Evolutionary conservation across 2,113 vertebrate genomes (phyloP).

Genomic region (Nothobranchius kuhntae): DNA sequence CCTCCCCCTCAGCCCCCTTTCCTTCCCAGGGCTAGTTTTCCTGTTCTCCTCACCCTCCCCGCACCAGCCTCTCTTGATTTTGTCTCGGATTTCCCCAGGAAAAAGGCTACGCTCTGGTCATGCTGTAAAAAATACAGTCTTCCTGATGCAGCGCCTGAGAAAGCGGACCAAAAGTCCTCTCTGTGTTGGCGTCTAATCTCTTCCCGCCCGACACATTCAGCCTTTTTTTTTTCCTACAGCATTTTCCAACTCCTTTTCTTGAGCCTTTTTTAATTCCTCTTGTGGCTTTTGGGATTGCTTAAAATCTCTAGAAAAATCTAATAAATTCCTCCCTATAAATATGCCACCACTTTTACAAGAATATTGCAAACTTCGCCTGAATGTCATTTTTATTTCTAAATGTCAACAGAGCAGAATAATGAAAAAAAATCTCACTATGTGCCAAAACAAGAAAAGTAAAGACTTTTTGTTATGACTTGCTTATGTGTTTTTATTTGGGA

Average conservation of each 20-base stretch:
- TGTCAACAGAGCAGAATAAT: not conserved
- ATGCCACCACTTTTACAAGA: too few relatives aligned
- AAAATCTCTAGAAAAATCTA: not conserved
- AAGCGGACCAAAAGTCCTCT: slow-evolving; percentile 64
- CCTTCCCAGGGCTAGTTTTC: slow-evolving; percentile 71
- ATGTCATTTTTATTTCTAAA: not conserved
- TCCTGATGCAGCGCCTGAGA: slow-evolving; percentile 79
- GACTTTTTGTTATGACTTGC: not conserved
- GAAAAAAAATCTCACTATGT: not conserved
- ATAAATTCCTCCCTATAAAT: too few relatives aligned
- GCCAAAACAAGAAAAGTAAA: not conserved
- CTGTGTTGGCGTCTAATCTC: slow-evolving; percentile 25
- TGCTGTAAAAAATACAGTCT: slow-evolving; percentile 80
- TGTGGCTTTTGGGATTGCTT: not conserved
- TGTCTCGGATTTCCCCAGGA: slow-evolving; percentile 84
- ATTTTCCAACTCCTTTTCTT: not conserved
- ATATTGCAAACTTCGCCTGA: not conserved
- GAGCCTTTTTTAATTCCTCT: not conserved
- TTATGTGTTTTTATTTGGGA: not conserved
- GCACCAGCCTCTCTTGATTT: slow-evolving; percentile 72
- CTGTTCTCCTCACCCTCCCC: slow-evolving; percentile 70
- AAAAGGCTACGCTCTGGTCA: slow-evolving; percentile 77
- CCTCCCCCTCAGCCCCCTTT: slow-evolving; percentile 23
- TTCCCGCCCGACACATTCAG: slow-evolving; percentile 16
- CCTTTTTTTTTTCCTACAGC: slow-evolving; percentile 26